Conservation (phyloP, 2,888 invertebrate species). For the Tetranychus truncatus region DNA sequence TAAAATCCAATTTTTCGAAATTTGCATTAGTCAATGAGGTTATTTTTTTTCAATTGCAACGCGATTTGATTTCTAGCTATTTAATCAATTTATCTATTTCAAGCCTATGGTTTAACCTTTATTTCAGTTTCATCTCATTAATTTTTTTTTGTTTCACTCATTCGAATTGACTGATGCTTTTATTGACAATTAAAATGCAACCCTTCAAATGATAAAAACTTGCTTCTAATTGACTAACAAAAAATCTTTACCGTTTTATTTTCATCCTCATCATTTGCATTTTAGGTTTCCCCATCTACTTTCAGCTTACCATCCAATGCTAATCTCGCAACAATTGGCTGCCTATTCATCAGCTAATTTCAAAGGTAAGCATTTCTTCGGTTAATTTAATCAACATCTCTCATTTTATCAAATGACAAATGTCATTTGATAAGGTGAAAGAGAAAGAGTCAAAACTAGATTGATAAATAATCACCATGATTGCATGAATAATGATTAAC, state of each 20-base stretch:
- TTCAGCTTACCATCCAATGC: constrained; percentile 21
- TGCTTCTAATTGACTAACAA: constrained; percentile 22
- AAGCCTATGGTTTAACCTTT: too few species aligned
- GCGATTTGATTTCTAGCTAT: too few species aligned
- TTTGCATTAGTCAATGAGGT: too few species aligned
- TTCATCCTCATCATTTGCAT: neutral
- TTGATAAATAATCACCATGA: too few species aligned
- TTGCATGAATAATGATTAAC: too few species aligned
- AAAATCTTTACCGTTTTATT: neutral
- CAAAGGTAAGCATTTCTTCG: constrained; percentile 44
- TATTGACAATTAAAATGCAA: neutral
- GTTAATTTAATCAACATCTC: neutral
- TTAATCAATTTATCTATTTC: too few species aligned
- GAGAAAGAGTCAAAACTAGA: neutral
- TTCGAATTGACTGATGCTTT: neutral
- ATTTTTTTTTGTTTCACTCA: too few species aligned
- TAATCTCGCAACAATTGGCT: constrained; percentile 31
- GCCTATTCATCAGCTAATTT: constrained; percentile 58
- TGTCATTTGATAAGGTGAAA: neutral
- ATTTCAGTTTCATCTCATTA: too few species aligned
- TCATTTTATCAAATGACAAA: too few species aligned
- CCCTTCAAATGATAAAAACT: constrained; percentile 5
- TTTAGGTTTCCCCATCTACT: constrained; percentile 10
- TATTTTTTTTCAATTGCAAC: too few species aligned
- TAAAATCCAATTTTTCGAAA: too few species aligned